These are phyloP conservation scores for Zaprionus lineosus DNA, from an alignment of 2,888 invertebrate species.

Conservation along the genomic window DNA sequence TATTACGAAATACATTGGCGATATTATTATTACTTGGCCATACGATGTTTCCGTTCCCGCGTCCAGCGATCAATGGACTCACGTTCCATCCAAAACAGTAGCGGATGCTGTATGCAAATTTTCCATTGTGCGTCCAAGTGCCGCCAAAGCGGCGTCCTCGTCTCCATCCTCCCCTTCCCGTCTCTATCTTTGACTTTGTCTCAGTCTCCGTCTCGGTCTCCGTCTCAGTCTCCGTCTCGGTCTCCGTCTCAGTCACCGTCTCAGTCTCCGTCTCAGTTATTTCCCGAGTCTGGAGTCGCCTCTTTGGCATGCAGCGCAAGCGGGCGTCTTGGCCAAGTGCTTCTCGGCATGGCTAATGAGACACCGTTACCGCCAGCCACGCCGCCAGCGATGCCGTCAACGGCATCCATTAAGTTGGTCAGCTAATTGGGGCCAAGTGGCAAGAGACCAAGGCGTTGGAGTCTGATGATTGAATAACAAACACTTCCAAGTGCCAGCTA, in stretches of 20 bases:
- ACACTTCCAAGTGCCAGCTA: no score
- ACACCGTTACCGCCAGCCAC: no score
- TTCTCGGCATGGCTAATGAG: conserved; percentile 69
- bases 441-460: background rate
- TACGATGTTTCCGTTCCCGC: conserved; percentile 56
- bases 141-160: conserved; percentile 64
- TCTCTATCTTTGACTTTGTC: no score
- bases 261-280: no score
- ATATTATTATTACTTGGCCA: conserved; percentile 7
- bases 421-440: conserved; percentile 66
- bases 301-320: conserved; percentile 58
- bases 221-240: no score
- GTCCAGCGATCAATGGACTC: conserved; percentile 43
- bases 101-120: conserved; percentile 79
- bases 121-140: conserved; percentile 56
- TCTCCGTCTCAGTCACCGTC: no score
- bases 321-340: conserved; percentile 70
- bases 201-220: no score
- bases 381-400: background rate
- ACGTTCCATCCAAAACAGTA: conserved; percentile 67
- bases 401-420: conserved; percentile 53
- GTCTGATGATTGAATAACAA: conserved; percentile 30
- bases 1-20: conserved; percentile 58
- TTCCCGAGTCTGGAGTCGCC: no score
- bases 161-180: no score